A percentile compares a stretch with the other conserved stretches of the same genome.
These are phyloP conservation scores for Bombus difficillimus DNA, from an alignment of 1,140 invertebrate genomes.

Conservation along the genomic window DNA sequence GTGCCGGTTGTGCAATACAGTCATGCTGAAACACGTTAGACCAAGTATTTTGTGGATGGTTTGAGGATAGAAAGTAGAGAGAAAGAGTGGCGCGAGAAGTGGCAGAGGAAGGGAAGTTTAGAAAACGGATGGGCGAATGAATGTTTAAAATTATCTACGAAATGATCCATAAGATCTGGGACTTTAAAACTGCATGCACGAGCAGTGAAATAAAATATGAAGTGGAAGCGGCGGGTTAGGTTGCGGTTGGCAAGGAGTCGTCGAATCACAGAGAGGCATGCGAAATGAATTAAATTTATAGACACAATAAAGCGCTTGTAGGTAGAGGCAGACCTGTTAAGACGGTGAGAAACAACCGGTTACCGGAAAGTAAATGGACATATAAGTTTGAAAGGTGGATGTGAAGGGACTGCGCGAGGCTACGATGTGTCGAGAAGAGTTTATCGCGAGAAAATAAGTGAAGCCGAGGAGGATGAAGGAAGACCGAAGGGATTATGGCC, in stretches of 20 bases:
- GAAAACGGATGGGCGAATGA: neutral
- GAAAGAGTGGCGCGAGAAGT: neutral
- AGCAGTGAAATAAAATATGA: slow-evolving; percentile 38
- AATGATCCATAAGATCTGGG: slow-evolving; percentile 18
- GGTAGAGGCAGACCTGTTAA: neutral
- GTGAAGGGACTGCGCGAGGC: neutral
- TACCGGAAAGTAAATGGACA: slow-evolving; percentile 21
- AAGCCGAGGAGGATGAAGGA: neutral
- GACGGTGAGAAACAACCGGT: neutral
- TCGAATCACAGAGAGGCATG: slow-evolving; percentile 12
- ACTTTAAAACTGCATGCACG: no score
- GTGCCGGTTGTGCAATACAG: slow-evolving; percentile 3
- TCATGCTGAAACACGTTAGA: neutral
- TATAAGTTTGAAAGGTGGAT: slow-evolving; percentile 30
- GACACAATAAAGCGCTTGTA: neutral
- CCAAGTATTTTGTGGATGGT: slow-evolving; percentile 30
- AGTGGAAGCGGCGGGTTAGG: slow-evolving; percentile 15
- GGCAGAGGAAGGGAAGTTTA: no score
- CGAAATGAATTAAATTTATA: slow-evolving; percentile 20
- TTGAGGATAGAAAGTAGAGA: neutral
- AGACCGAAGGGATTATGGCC: slow-evolving; percentile 2
- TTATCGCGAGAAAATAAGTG: slow-evolving; percentile 8
- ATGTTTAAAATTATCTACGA: slow-evolving; percentile 48
- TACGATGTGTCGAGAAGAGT: neutral
- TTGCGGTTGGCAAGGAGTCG: neutral